Evolutionary conservation across 2,113 vertebrate genomes (phyloP).

Genomic region (Calonectris borealis): DNA sequence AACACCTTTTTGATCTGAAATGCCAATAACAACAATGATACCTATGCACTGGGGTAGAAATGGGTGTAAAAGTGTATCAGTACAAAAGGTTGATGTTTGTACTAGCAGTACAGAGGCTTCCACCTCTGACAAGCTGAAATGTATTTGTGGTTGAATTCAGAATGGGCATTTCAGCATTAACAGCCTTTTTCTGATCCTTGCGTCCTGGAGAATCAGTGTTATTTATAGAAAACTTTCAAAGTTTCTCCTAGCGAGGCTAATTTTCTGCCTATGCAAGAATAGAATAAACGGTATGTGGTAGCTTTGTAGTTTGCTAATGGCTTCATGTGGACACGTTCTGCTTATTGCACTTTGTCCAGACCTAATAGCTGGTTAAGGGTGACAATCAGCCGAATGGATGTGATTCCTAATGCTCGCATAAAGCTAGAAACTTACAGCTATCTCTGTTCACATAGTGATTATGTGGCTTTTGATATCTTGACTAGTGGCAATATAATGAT

Average conservation of each 20-base stretch:
- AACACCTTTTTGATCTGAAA: background rate
- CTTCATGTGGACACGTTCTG: background rate
- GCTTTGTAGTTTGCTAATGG: background rate
- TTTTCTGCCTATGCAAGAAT: background rate
- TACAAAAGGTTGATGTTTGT: background rate
- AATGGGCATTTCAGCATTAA: background rate
- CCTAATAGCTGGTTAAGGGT: background rate
- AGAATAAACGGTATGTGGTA: background rate
- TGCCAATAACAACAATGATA: background rate
- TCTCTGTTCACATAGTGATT: background rate
- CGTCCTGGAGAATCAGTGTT: background rate
- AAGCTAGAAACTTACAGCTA: background rate
- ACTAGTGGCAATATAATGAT: background rate
- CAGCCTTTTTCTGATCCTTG: background rate
- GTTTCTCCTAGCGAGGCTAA: background rate
- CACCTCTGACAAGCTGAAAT: background rate
- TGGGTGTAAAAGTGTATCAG: background rate
- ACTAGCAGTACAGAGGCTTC: background rate
- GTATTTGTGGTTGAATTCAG: background rate
- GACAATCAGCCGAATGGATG: background rate
- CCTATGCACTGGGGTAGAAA: background rate
- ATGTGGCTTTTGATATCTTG: background rate
- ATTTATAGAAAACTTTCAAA: background rate
- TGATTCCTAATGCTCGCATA: background rate
- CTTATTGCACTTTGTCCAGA: background rate